Percentiles rank a stretch among this genome's conserved stretches.
Conservation (phyloP, 1,140 invertebrate species). For the Calycopis cecrops region DNA sequence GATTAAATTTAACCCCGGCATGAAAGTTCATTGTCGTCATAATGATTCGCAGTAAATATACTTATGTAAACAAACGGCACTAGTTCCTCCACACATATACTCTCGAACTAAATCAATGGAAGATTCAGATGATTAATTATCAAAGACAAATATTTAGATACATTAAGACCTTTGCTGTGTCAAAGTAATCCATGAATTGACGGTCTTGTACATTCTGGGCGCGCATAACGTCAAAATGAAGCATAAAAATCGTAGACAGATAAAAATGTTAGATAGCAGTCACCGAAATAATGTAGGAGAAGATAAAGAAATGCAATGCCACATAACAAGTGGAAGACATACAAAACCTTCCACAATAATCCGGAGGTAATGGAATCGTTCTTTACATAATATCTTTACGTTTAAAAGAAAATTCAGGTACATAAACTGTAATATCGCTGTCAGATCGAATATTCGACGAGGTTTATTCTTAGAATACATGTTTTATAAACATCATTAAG, state of each 20-base stretch:
- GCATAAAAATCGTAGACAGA: not conserved
- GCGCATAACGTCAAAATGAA: not conserved
- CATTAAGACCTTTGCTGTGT: no score
- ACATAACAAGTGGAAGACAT: constrained; percentile 24
- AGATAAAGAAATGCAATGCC: constrained; percentile 1
- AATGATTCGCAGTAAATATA: not conserved
- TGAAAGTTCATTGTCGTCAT: constrained; percentile 7
- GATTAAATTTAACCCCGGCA: constrained; percentile 1
- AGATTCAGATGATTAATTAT: no score
- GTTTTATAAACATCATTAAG: constrained; percentile 63
- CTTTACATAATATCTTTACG: no score
- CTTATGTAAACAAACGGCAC: not conserved
- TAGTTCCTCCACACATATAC: not conserved
- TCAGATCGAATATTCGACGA: constrained; percentile 7
- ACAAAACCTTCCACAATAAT: constrained; percentile 39
- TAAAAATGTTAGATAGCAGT: not conserved
- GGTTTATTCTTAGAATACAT: constrained; percentile 23
- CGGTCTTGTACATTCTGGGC: not conserved
- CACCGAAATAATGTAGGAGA: constrained; percentile 2
- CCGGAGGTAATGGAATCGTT: constrained; percentile 30
- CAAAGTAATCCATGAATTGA: no score
- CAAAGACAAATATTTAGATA: no score
- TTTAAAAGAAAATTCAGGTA: no score
- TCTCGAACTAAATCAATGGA: not conserved
- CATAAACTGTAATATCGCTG: no score